Base-by-base conservation (phyloP, 2,888 invertebrate genomes). In the Acronicta alni region DNA sequence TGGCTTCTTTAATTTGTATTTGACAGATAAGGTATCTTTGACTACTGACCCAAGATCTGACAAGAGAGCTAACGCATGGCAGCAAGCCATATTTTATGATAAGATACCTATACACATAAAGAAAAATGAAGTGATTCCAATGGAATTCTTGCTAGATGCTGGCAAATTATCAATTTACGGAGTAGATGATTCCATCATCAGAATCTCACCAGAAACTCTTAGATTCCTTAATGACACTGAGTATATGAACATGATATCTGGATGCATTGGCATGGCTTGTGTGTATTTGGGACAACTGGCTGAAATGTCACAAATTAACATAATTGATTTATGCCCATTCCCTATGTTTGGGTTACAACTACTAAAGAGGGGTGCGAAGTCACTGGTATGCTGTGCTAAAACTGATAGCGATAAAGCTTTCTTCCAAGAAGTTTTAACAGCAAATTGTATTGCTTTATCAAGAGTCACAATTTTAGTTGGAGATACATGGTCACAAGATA, bases 1-100 rank as follows among this genome's bases (percentile, higher is more conserved):
- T 49, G 95, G 97, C 37, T 97, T 97, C 96, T 97, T 97, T 82
- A 95, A 96, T 80, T 90, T 97, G 58, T 89, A 96, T 81, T 89
- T 98, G 46, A 95, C 96, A 75, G 95, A 96, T 9, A 92, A 94
- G 38, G 93, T 95, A 32, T 90, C 87, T 0, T 89, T 97, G 38
- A 95, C 96, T 48, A 96, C 96, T 9, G 94, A 96, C 66, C 96
- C 97, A 2, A 89, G 84, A 56, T 87, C 90, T 26, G 84, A 87
- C 7, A 77, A 86, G 2, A 86, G 90, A 67, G 91, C 94, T 4
- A 91, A 94, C 64, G 97, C 97, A 76, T 98, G 97, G 97, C 97
- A 97, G 81, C 97, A 97, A 82, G 97, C 97, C 8, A 91, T 97
- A 38, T 97, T 96, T 83, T 96, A 95, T 86, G 88, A 95, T 60